These are phyloP conservation scores for Mactromeris polynyma DNA, from an alignment of 2,888 invertebrate genomes.

Conservation along the genomic window DNA sequence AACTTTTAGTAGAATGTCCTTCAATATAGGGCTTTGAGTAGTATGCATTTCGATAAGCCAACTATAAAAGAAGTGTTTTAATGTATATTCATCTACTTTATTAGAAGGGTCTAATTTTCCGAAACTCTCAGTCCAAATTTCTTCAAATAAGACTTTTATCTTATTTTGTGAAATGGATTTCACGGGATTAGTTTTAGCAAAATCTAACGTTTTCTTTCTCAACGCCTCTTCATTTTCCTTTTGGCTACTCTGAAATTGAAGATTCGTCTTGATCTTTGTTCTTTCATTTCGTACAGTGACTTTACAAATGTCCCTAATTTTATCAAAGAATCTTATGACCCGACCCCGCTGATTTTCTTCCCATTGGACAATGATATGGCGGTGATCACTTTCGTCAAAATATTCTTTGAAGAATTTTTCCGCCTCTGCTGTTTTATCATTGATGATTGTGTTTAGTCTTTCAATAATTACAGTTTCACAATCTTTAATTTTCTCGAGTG, in stretches of 20 bases:
- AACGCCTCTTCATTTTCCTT: background rate
- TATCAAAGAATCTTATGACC: background rate
- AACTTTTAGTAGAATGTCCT: background rate
- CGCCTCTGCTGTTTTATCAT: background rate
- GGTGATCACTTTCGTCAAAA: background rate
- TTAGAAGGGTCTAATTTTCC: background rate
- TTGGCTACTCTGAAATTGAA: background rate
- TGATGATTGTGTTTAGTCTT: background rate
- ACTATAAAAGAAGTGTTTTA: background rate
- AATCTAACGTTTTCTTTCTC: background rate
- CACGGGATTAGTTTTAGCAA: background rate
- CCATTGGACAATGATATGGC: constrained; percentile 12
- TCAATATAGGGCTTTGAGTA: background rate
- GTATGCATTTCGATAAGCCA: background rate
- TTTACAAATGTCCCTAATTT: background rate
- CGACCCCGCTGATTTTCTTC: background rate
- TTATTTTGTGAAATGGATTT: background rate
- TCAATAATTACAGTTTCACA: background rate
- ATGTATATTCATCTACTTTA: background rate
- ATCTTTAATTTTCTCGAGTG: background rate
- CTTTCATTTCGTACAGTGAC: background rate
- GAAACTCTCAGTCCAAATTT: background rate
- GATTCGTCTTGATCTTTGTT: background rate
- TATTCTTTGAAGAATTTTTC: background rate
- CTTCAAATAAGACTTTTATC: background rate